These are phyloP conservation scores for Aviceda subcristata DNA, from an alignment of 2,113 vertebrate genomes.

Conservation along the genomic window DNA sequence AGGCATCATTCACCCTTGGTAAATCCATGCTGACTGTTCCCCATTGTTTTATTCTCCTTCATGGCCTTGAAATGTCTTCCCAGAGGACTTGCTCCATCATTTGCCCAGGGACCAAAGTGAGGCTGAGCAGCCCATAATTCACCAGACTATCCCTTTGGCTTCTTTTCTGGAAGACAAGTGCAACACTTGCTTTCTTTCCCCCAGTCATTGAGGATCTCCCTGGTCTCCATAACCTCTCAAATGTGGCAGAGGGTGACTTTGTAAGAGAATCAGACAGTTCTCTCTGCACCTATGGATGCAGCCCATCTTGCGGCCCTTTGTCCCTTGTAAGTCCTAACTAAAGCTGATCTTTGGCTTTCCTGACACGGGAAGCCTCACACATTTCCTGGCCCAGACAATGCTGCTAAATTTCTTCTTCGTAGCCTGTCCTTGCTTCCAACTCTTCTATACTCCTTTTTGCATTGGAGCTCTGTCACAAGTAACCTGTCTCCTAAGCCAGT, in stretches of 20 bases:
- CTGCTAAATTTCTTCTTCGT: neutral
- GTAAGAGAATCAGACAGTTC: neutral
- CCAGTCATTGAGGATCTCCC: neutral
- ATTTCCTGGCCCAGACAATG: neutral
- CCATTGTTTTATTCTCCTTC: neutral
- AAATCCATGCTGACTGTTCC: neutral
- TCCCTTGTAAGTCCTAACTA: neutral
- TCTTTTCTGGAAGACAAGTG: neutral
- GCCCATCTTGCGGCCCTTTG: neutral
- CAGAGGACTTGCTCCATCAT: neutral
- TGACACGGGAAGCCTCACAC: neutral
- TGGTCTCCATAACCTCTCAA: neutral
- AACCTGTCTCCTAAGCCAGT: neutral
- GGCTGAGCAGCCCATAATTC: neutral
- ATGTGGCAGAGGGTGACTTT: neutral
- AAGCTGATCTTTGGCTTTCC: neutral
- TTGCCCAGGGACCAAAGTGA: neutral
- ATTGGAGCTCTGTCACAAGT: neutral
- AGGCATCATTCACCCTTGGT: neutral
- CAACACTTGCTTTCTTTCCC: neutral
- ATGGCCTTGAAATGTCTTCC: neutral
- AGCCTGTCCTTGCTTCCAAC: neutral
- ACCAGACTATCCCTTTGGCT: neutral
- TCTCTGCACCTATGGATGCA: neutral
- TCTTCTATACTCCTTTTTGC: neutral